Percentiles rank a stretch among this genome's conserved stretches.
These are phyloP conservation scores for Notocelia uddmanniana DNA, from an alignment of 2,888 invertebrate species.

Conservation along the genomic window DNA sequence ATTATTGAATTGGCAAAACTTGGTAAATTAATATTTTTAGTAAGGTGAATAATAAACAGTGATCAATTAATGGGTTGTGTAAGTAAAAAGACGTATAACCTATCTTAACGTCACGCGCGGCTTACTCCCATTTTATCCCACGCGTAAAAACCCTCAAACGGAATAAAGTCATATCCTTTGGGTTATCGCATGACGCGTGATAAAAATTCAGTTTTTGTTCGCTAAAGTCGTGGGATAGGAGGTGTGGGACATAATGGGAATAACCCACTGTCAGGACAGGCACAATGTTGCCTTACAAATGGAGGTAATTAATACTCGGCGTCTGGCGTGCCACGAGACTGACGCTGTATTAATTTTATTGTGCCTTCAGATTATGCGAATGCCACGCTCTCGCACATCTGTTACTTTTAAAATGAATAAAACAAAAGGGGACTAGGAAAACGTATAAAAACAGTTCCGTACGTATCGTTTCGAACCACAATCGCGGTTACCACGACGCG, in stretches of 20 bases:
- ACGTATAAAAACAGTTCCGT: slow-evolving; percentile 54
- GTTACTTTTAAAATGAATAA: slow-evolving; percentile 40
- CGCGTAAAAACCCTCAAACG: slow-evolving; percentile 21
- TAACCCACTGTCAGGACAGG: slow-evolving; percentile 30
- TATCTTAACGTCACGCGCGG: slow-evolving; percentile 14
- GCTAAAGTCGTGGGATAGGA: slow-evolving; percentile 29
- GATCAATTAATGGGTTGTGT: background rate
- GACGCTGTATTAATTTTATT: slow-evolving; percentile 33
- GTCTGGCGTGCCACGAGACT: slow-evolving; percentile 41
- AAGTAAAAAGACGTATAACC: background rate
- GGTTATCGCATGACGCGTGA: slow-evolving; percentile 24
- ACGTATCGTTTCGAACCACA: slow-evolving; percentile 51
- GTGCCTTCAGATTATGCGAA: slow-evolving; percentile 42
- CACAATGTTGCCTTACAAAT: slow-evolving; percentile 47
- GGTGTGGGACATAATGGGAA: slow-evolving; percentile 41
- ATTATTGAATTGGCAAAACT: background rate
- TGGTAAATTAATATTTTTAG: background rate
- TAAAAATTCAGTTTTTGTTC: slow-evolving; percentile 28
- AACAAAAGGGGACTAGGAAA: slow-evolving; percentile 57
- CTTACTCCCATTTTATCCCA: slow-evolving; percentile 26
- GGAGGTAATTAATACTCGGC: slow-evolving; percentile 49
- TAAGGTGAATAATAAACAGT: background rate
- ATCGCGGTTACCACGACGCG: slow-evolving; percentile 46
- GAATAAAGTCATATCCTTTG: slow-evolving; percentile 26
- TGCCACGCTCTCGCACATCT: slow-evolving; percentile 42